Base-by-base conservation (phyloP, 2,113 vertebrate genomes). In the Perca flavescens region DNA sequence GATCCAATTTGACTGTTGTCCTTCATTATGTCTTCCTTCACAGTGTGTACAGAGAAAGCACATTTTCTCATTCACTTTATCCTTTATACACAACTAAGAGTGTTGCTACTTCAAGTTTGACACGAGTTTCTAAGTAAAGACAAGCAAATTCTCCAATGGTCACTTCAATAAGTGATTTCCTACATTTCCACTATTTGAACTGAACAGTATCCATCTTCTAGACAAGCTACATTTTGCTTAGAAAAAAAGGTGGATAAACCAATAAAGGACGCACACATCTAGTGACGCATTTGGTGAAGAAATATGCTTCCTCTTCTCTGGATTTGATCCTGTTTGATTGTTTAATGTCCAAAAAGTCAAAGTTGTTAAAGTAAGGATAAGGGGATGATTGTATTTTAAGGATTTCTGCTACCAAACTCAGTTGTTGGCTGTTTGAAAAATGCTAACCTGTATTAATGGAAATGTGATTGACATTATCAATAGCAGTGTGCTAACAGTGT, bases 1-100 rank as follows among this genome's bases (percentile, higher is more conserved):
- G 94, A 31, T 49, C 11, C 34, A 43, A 34, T 53, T 31, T 76
- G 2, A 43, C 8, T 53, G 10, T 12, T 50, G 21, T 76, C n/a
- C 56, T 58, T 36, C 12, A 50, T 53, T 11, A 56, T 36, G 14
- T 46, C 25, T 2, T 57, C 9, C 9, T 61, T 14, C 25, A 50
- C 19, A 31, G 8, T 56, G 16, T 43, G 25, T 34, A n/a, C 31
- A 40, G 58, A 28, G 34, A n/a, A 31, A 66, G 17, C 5, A 14
- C 10, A 52, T 52, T 22, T 6, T 34, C 58, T 53, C 31, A n/a
- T 74, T 16, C 1, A 34, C 17, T 22, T 50, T 34, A 12, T 74
- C n/a, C 47, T 43, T 28, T 54, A 28, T 9, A 40, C 43, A 40
- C 10, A 19, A 40, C 4, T 22, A 34, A 34, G n/a, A 58, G 22